Percentiles rank a stretch among this genome's conserved stretches.
Conservation (phyloP, 92 coral and sea anemone species). For the Virgularia gustaviana region DNA sequence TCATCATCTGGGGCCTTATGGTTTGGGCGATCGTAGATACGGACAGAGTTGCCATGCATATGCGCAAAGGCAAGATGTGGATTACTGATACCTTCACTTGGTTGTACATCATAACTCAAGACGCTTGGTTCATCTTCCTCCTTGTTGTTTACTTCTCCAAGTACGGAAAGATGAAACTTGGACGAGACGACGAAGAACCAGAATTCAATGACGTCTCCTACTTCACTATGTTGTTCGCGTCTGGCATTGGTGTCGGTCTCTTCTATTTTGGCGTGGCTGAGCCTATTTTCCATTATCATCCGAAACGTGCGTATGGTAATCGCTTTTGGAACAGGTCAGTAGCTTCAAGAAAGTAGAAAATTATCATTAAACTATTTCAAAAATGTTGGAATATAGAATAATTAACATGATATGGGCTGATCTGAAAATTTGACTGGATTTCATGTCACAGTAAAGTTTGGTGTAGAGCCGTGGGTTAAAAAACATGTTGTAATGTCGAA, state of each 20-base stretch:
- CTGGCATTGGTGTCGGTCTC: constrained; percentile 49
- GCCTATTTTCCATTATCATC: constrained; percentile 39
- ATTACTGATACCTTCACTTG: constrained; percentile 47
- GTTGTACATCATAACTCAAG: constrained; percentile 49
- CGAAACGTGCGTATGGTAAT: constrained; percentile 34
- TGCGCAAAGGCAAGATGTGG: constrained; percentile 37
- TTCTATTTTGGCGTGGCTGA: constrained; percentile 54
- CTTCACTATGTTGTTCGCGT: constrained; percentile 50
- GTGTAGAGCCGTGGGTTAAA: too few relatives aligned
- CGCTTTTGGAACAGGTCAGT: constrained; percentile 50
- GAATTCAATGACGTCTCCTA: constrained; percentile 46
- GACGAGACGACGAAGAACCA: constrained; percentile 43
- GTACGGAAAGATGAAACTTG: constrained; percentile 50
- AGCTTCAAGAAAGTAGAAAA: neutral
- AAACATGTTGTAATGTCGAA: too few relatives aligned
- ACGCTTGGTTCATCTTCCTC: constrained; percentile 42
- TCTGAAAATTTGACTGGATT: too few relatives aligned
- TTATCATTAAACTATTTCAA: too few relatives aligned
- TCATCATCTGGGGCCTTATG: constrained; percentile 38
- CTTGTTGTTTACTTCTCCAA: constrained; percentile 40
- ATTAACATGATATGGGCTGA: too few relatives aligned
- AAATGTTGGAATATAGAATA: too few relatives aligned
- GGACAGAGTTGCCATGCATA: constrained; percentile 7
- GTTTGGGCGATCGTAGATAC: constrained; percentile 34
- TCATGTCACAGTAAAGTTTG: too few relatives aligned